Base-by-base conservation (phyloP, 2,888 invertebrate genomes). In the Caenorhabditis imperialis region DNA sequence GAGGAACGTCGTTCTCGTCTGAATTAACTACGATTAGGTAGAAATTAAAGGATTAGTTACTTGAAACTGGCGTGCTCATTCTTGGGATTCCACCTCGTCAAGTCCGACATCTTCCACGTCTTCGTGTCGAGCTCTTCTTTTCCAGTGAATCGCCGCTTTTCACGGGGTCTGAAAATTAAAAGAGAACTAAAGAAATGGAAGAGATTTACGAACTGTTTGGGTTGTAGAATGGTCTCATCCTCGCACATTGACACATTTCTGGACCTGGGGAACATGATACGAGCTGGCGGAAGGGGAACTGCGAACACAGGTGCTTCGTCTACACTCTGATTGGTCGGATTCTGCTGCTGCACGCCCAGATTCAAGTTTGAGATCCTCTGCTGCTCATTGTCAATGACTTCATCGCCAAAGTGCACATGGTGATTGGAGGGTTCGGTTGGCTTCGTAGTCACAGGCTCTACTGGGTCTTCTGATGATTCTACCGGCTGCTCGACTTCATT, bases 81-180 rank as follows among this genome's bases (percentile, higher is more conserved):
- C 45, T 62, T 62, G 45, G 85, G 85, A 61, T 80, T 81, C 85
- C 85, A 85, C 18, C 58, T 47, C 8, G 81, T 73, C 71, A 85
- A 65, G 57, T 85, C 85, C 27, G 75, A 62, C 72, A 84, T 84
- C 23, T 74, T 77, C 75, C 77, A 79, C 27, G 58, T 81, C 60
- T 78, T 82, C 40, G 77, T 78, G 51, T 82, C 77, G 38, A 82
- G 42, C 40, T 63, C 58, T 37, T 84, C 79, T 45, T 73, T 74
- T 51, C 75, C 78, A 20, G 73, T 69, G 60, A 78, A 77, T 50
- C 61, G n/a, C 33, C 51, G 60, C 48, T 50, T 60, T 7, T 67
- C 73, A 5, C 63, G 48, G 3, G 45, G 40, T 23, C 60, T 48
- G 35, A 5, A 47, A 37, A 30, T 7, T 30, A 10, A 10, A 30